These are phyloP conservation scores for Leiothrix lutea DNA, from an alignment of 2,113 vertebrate species.

Conservation along the genomic window DNA sequence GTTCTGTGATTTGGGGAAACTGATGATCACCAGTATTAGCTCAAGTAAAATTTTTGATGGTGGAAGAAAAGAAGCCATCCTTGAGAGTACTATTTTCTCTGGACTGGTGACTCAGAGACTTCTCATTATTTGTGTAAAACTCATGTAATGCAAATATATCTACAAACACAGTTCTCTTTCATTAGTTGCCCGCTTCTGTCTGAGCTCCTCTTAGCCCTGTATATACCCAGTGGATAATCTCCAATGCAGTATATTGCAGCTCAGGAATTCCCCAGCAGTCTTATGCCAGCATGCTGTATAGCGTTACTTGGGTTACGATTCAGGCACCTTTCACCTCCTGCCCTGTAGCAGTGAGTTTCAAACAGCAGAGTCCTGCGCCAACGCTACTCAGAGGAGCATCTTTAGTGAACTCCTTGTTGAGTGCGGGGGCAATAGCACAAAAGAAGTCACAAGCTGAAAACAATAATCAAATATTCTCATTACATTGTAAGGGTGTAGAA, in stretches of 20 bases:
- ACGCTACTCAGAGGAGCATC: background rate
- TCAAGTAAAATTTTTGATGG: background rate
- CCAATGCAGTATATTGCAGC: background rate
- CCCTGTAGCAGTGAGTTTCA: background rate
- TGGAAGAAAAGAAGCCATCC: background rate
- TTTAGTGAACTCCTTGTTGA: background rate
- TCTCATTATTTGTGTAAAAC: background rate
- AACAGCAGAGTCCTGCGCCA: background rate
- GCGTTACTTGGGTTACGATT: background rate
- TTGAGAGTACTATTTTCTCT: background rate
- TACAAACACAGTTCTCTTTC: background rate
- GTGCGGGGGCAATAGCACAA: background rate
- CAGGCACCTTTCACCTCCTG: background rate
- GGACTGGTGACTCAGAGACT: background rate
- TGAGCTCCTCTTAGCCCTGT: background rate
- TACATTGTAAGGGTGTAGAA: slow-evolving; percentile 6
- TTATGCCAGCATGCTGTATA: background rate
- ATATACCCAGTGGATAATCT: background rate
- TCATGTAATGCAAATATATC: background rate
- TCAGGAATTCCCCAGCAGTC: background rate
- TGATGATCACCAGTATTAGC: background rate
- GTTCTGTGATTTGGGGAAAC: background rate
- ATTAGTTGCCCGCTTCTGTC: background rate
- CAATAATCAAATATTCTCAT: slow-evolving; percentile 56
- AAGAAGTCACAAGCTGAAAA: slow-evolving; percentile 25